Base-by-base conservation (phyloP, 2,888 invertebrate genomes). In the Autographa gamma region DNA sequence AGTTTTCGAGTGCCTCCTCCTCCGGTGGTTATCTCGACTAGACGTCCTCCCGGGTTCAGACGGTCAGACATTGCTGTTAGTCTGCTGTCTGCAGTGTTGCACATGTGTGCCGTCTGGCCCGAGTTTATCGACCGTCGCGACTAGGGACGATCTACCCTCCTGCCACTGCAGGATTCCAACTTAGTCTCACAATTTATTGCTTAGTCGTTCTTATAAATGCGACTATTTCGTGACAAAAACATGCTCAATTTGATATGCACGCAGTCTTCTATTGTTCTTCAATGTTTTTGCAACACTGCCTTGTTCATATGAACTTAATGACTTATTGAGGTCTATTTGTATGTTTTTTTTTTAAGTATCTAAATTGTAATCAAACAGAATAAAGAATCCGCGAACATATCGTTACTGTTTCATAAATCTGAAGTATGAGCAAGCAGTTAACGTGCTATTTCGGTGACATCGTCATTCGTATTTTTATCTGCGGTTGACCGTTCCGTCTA, bases 71-170 rank as follows among this genome's bases (percentile, higher is more conserved):
- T 82, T 81, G 81, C 74, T 69, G 72, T 85, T 87, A 82, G 83
- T 85, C 81, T 87, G 81, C 85, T 77, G 88, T 89, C 86, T 90
- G 87, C 86, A 85, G 84, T 88, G 85, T 90, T 89, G 86, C 83
- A 85, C 82, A 87, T 86, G 83, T 88, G 84, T 76, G 85, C 74
- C 73, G 86, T 83, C 85, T 87, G 89, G 82, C 87, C 88, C 84
- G 89, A 86, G 92, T 91, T 93, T 94, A 94, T 93, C 91, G 94
- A 95, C 93, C 94, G 93, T 89, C 86, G 76, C 84, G 90, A 90
- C 89, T 74, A 63, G 86, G 80, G 80, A 85, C 80, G 78, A 81
- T 82, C 81, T 82, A 81, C 77, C 74, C 82, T 85, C 74, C 76
- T 69, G 59, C 62, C 60, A 67, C 52, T 82, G 80, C 69, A 71